A percentile compares a stretch with the other conserved stretches of the same genome.
Conservation (phyloP, 2,113 vertebrate genomes). For the human (Homo sapiens) region DNA sequence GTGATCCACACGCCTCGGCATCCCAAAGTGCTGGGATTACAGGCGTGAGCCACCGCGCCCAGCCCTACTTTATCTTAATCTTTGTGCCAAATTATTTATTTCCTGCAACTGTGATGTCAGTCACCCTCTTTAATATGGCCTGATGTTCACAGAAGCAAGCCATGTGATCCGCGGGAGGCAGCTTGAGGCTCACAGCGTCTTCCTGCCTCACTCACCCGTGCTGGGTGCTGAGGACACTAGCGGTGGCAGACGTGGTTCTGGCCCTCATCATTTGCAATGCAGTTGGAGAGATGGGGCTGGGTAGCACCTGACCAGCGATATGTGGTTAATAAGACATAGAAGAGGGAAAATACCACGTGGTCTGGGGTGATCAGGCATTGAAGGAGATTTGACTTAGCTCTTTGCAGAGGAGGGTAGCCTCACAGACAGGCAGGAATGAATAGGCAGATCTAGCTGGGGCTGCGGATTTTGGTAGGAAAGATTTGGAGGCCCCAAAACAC, state of each 20-base stretch:
- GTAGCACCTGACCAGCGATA: accelerated
- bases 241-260: accelerated
- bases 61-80: not conserved
- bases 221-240: not conserved
- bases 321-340: not conserved
- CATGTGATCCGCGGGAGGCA: not conserved
- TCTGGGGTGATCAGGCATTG: not conserved
- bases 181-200: not conserved
- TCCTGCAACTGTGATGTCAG: not conserved
- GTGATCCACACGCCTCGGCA: too few species aligned
- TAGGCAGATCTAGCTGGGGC: not conserved
- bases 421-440: not conserved
- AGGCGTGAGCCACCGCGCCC: too few species aligned
- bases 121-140: not conserved
- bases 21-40: too few species aligned
- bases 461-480: not conserved
- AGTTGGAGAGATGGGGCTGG: not conserved
- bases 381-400: not conserved
- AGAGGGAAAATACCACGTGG: not conserved
- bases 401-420: not conserved
- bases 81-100: not conserved
- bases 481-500: too few species aligned
- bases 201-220: not conserved
- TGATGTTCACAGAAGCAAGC: not conserved
- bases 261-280: accelerated